These are phyloP conservation scores for Montipora cactus DNA, from an alignment of 64 coral and sea anemone genomes.

Conservation along the genomic window DNA sequence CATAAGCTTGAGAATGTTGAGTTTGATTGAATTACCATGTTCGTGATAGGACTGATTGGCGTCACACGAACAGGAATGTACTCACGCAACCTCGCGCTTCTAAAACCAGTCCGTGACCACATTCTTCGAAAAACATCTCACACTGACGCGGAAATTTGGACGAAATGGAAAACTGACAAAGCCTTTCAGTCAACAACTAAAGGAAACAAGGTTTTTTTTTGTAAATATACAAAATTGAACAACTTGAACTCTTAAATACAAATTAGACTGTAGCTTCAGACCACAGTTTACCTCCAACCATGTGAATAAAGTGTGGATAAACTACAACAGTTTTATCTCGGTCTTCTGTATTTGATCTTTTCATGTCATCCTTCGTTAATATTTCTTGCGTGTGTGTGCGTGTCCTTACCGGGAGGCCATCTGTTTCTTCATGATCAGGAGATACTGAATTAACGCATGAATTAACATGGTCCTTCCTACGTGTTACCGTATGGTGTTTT, in stretches of 20 bases:
- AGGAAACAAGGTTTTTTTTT: no score
- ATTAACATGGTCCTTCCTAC: neutral
- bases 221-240: neutral
- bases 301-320: constrained; percentile 34
- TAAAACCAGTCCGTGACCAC: no score
- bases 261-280: constrained; percentile 32
- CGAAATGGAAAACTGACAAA: no score
- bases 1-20: no score
- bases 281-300: constrained; percentile 29
- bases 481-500: neutral
- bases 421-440: neutral
- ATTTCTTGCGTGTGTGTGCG: neutral
- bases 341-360: neutral
- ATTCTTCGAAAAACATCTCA: no score
- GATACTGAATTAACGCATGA: neutral
- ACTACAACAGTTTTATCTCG: neutral
- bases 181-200: no score
- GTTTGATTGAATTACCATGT: no score
- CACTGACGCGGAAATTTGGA: no score
- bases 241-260: neutral
- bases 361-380: neutral
- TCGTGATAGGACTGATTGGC: no score
- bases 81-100: no score
- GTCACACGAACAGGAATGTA: no score
- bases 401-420: neutral